Conservation (phyloP, 2,113 vertebrate genomes). For the Sorex araneus region DNA sequence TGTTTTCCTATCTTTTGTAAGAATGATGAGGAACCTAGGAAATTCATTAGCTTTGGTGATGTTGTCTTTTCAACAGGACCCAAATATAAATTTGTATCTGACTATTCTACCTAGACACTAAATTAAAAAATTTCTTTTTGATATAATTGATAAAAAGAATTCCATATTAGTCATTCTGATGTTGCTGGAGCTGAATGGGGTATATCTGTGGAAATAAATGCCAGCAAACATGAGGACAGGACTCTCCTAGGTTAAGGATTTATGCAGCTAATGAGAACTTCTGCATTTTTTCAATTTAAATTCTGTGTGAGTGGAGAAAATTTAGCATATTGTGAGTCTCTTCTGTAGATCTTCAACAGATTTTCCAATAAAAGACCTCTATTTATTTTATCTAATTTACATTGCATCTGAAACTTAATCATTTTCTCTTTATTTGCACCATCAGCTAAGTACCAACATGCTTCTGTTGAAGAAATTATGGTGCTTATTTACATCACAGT, state of each 20-base stretch:
- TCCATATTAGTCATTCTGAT: neutral
- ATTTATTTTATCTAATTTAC: conserved; percentile 48
- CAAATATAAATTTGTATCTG: conserved; percentile 2
- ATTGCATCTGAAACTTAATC: conserved; percentile 52
- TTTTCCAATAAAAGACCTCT: conserved; percentile 48
- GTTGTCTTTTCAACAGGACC: neutral
- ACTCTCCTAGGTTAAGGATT: neutral
- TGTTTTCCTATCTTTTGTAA: conserved; percentile 58
- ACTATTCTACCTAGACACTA: neutral
- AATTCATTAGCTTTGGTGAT: conserved; percentile 49
- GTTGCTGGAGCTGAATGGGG: neutral
- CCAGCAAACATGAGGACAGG: neutral
- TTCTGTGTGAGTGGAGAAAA: conserved; percentile 51
- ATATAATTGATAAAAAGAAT: neutral
- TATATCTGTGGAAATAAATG: fast-evolving
- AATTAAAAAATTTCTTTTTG: conserved; percentile 14
- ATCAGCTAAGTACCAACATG: conserved; percentile 54
- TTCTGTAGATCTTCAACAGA: neutral
- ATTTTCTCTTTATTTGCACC: neutral
- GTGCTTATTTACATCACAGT: conserved; percentile 57
- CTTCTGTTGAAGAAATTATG: conserved; percentile 61
- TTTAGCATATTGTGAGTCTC: conserved; percentile 59
- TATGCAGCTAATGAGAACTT: neutral
- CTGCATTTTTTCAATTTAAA: conserved; percentile 56
- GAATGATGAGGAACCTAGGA: conserved; percentile 29